These are phyloP conservation scores for Archips xylosteana DNA, from an alignment of 2,888 invertebrate genomes.

Conservation along the genomic window DNA sequence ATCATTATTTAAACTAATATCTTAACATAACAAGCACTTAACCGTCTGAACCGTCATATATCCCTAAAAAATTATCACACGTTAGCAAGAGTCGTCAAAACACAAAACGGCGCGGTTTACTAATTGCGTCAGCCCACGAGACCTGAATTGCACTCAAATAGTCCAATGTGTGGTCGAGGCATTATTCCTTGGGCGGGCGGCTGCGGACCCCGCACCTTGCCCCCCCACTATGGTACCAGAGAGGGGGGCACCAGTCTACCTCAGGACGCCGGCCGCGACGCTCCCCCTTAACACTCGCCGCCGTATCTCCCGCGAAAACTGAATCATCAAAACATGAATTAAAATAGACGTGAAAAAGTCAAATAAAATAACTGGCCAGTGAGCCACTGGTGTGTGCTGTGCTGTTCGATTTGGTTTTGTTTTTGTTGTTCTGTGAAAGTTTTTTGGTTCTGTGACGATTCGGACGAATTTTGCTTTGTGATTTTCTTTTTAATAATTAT, in stretches of 20 bases:
- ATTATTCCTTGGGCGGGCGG: constrained; percentile 60
- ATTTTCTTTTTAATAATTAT: constrained; percentile 11
- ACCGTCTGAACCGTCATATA: constrained; percentile 31
- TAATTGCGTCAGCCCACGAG: constrained; percentile 39
- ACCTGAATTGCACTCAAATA: constrained; percentile 40
- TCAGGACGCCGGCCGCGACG: constrained; percentile 46
- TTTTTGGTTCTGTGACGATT: constrained; percentile 38
- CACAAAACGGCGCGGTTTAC: constrained; percentile 28
- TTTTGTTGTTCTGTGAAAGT: constrained; percentile 14
- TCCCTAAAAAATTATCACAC: not conserved
- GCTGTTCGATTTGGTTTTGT: constrained; percentile 7
- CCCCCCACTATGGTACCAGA: constrained; percentile 49
- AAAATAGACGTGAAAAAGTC: constrained; percentile 44
- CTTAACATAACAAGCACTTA: not conserved
- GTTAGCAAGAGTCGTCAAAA: not conserved
- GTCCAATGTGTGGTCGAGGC: constrained; percentile 40
- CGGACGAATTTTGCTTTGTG: constrained; percentile 12
- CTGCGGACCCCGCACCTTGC: constrained; percentile 50
- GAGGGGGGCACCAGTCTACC: constrained; percentile 67
- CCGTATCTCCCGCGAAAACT: constrained; percentile 46
- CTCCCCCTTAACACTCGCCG: constrained; percentile 41
- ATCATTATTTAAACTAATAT: too few relatives aligned
- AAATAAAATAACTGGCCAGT: constrained; percentile 22
- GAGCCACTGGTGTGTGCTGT: constrained; percentile 22
- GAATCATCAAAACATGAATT: constrained; percentile 52